Base-by-base conservation (phyloP, 2,888 invertebrate species). In the Cenopis cana region DNA sequence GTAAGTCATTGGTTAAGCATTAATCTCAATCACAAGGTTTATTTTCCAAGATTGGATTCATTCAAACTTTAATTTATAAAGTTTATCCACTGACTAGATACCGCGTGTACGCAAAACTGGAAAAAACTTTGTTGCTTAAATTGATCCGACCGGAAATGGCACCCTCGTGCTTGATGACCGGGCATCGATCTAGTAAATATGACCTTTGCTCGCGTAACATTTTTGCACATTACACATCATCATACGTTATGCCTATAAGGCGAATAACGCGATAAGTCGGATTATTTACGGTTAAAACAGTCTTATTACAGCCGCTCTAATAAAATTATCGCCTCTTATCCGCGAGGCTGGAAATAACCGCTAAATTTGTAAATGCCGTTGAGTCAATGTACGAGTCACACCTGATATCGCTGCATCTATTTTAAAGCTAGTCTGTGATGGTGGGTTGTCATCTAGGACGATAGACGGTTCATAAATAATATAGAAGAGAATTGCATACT, bases 341-440 rank as follows among this genome's bases (percentile, higher is more conserved):
- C 82, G 83, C 77, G 79, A 78, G 70, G 78, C 73, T 81, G 73
- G 76, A 85, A 84, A 85, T 85, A 85, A 78, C 70, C 71, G 18
- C 72, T 67, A 74, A 74, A 78, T 73, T 73, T 75, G 75, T 73
- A 69, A 75, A 73, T 68, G 71, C 55, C 57, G 64, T 61, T 36
- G 73, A 76, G 79, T 74, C 82, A 81, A 82, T 76, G 74, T 74
- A 73, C 68, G 74, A 76, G 75, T 74, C 79, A 79, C 79, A 80
- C 82, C 79, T 80, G 77, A 72, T 73, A 76, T 72, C 68, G 75
- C 75, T 74, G 78, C 74, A 69, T 79, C 79, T 91, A 91, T 91
- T 91, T 89, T 84, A 84, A 89, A 89, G 90, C 88, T 89, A 90
- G 90, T 89, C 73, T 78, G 79, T 80, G 82, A 81, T 76, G 9